Conservation (phyloP, 2,113 vertebrate species). For the Dinomys branickii region DNA sequence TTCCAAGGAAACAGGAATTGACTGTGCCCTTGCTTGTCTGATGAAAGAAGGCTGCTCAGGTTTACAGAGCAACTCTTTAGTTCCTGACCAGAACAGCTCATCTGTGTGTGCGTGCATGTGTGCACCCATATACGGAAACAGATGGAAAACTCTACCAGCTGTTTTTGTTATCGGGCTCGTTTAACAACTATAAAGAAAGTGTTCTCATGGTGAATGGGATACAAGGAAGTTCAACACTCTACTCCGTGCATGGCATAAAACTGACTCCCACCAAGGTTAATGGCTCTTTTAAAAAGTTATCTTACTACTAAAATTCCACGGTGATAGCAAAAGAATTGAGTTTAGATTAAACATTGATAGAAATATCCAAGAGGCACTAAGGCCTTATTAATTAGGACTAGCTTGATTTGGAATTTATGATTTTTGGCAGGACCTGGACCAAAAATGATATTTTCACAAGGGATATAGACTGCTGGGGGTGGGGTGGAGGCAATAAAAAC, state of each 20-base stretch:
- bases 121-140: neutral
- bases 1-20: conserved; percentile 69
- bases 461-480: neutral
- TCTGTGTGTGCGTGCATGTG: neutral
- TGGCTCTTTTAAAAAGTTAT: conserved; percentile 17
- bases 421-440: neutral
- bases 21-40: conserved; percentile 50
- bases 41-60: conserved; percentile 6
- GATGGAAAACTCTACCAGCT: neutral
- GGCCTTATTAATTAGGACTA: conserved; percentile 25
- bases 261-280: neutral
- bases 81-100: conserved; percentile 8
- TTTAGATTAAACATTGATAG: conserved; percentile 17
- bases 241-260: neutral
- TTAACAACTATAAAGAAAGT: conserved; percentile 27
- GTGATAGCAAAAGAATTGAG: conserved; percentile 36
- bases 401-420: conserved; percentile 16
- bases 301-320: neutral
- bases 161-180: conserved; percentile 9
- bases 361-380: conserved; percentile 31
- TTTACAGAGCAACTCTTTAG: conserved; percentile 57
- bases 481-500: neutral
- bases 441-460: neutral
- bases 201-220: conserved; percentile 35
- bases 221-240: conserved; percentile 47